Percentiles rank a stretch among this genome's conserved stretches.
phyloP scores from a whole-genome alignment of 1,140 invertebrate genomes.

The Acyrthosiphon pisum region DNA sequence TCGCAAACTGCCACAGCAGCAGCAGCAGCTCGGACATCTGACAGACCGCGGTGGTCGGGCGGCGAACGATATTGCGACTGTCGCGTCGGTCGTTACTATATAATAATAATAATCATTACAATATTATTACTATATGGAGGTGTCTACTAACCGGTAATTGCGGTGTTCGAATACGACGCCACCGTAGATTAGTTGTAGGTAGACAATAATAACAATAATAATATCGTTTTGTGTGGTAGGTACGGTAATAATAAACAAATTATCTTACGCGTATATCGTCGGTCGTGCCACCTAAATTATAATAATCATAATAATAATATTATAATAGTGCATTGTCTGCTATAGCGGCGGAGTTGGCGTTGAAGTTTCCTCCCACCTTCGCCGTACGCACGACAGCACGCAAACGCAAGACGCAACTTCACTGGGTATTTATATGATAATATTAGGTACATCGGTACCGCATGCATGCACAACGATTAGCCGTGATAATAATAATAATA shows the following conservation, averaged over 20 bases:
- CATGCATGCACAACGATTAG: neutral
- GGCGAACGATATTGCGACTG: neutral
- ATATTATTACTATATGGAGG: neutral
- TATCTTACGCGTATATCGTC: neutral
- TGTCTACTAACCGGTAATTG: neutral
- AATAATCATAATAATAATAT: neutral
- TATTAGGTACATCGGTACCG: neutral
- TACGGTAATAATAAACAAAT: slow-evolving; percentile 13
- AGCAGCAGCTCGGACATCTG: neutral
- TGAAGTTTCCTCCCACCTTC: neutral
- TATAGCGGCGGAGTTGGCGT: neutral
- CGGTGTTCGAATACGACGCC: neutral
- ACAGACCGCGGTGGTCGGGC: neutral
- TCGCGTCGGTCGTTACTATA: neutral
- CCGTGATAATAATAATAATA: neutral
- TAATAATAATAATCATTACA: neutral
- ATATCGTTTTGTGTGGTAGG: neutral
- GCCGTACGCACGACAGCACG: neutral
- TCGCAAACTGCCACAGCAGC: neutral
- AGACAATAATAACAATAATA: neutral
- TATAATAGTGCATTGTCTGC: neutral
- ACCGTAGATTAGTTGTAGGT: neutral
- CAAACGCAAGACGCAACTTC: neutral
- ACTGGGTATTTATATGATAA: neutral
- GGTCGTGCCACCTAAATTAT: neutral